Percentiles rank a stretch among this genome's conserved stretches.
Evolutionary conservation across 2,797 vertebrate genomes (phyloP).

Genomic region (Trichosurus vulpecula): DNA sequence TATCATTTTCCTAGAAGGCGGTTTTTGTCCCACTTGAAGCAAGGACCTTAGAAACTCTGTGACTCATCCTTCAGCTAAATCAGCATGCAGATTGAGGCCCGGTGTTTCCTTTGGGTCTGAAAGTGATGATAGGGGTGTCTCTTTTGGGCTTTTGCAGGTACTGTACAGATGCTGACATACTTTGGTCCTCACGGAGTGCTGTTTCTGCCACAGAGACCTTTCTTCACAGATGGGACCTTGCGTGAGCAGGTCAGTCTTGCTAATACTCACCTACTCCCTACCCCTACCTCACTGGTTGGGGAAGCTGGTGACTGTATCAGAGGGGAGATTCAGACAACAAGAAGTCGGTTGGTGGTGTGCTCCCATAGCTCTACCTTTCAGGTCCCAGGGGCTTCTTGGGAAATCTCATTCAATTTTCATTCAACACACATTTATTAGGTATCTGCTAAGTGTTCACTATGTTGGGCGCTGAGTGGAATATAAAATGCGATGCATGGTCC

Average conservation of each 20-base stretch:
- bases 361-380: neutral
- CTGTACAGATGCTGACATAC: constrained; percentile 89
- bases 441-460: neutral
- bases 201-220: constrained; percentile 95
- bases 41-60: neutral
- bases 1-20: neutral
- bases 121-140: neutral
- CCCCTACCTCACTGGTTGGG: neutral
- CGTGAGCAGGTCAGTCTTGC: constrained; percentile 92
- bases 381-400: neutral
- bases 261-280: neutral
- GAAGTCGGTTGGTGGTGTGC: neutral
- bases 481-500: neutral
- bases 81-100: neutral
- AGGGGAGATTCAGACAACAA: neutral
- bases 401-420: neutral
- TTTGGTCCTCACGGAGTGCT: constrained; percentile 96
- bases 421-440: neutral
- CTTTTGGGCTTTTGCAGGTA: constrained; percentile 85
- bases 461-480: neutral
- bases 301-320: neutral
- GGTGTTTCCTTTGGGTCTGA: neutral
- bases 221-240: constrained; percentile 96
- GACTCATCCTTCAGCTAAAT: neutral
- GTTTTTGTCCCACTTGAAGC: neutral